These are phyloP conservation scores for Apocheima hispidaria DNA, from an alignment of 2,888 invertebrate genomes.

Conservation along the genomic window DNA sequence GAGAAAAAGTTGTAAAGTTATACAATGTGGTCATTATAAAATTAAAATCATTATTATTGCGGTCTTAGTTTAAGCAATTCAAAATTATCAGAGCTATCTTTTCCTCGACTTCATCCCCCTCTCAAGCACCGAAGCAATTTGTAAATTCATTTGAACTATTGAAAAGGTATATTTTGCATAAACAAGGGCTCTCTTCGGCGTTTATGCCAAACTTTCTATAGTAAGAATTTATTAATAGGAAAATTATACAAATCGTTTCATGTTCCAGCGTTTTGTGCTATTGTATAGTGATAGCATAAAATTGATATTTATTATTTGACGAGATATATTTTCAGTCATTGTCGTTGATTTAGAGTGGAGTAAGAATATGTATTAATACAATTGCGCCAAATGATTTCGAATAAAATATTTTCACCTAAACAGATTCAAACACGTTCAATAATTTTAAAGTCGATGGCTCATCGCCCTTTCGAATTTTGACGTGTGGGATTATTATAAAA, in stretches of 20 bases:
- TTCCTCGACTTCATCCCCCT: too few species aligned
- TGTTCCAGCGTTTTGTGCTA: conserved; percentile 53
- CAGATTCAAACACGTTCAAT: conserved; percentile 10
- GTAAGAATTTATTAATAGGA: conserved; percentile 69
- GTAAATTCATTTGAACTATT: conserved; percentile 62
- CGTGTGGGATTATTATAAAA: conserved; percentile 58
- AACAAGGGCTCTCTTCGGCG: conserved; percentile 71
- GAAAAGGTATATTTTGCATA: conserved; percentile 72
- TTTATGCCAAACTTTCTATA: conserved; percentile 62
- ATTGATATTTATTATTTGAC: conserved; percentile 53
- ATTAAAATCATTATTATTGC: too few species aligned
- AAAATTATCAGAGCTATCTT: too few species aligned
- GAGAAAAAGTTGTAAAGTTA: too few species aligned
- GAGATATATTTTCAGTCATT: conserved; percentile 2
- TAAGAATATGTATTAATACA: neutral
- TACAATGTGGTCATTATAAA: too few species aligned
- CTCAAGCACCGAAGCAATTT: conserved; percentile 59
- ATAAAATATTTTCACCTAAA: too few species aligned
- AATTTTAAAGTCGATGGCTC: conserved; percentile 31
- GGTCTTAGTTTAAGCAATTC: too few species aligned
- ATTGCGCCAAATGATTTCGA: neutral
- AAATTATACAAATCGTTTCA: conserved; percentile 77
- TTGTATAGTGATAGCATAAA: conserved; percentile 61
- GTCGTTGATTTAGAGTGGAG: conserved; percentile 1
- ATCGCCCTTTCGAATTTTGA: conserved; percentile 46